phyloP scores from a whole-genome alignment of 2,888 invertebrate species.

The Mythimna albipuncta region DNA sequence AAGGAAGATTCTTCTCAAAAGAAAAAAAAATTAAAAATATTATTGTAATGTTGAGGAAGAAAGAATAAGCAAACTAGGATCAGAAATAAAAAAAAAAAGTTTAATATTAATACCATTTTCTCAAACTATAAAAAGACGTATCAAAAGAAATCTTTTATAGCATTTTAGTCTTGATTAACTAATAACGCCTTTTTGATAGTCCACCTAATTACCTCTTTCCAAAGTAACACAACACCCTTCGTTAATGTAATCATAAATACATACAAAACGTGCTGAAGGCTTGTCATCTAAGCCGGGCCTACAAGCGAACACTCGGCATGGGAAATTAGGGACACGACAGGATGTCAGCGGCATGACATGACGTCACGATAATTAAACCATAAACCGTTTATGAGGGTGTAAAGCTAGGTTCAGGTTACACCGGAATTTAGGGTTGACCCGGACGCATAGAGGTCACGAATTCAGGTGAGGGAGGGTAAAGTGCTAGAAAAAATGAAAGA shows the following conservation, averaged over 20 bases:
- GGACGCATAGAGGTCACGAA: not conserved
- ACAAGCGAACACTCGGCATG: slow-evolving; percentile 43
- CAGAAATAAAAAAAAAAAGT: no score
- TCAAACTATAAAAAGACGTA: no score
- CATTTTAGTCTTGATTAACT: no score
- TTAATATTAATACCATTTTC: no score
- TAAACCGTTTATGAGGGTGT: slow-evolving; percentile 43
- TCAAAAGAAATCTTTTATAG: no score
- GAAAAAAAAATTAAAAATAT: no score
- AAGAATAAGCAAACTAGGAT: no score
- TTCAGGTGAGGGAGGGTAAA: not conserved
- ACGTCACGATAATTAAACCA: slow-evolving; percentile 56
- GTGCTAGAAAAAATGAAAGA: not conserved
- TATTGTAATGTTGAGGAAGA: no score
- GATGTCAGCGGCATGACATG: slow-evolving; percentile 33
- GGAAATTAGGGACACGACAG: slow-evolving; percentile 42
- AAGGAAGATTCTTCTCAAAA: no score
- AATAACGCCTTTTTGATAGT: no score
- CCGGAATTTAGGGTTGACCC: slow-evolving; percentile 13
- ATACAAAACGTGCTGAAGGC: slow-evolving; percentile 21
- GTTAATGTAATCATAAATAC: slow-evolving; percentile 19
- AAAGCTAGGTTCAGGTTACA: slow-evolving; percentile 23
- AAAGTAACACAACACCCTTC: not conserved
- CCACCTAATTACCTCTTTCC: not conserved
- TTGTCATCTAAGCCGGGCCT: slow-evolving; percentile 20